Base-by-base conservation (phyloP, 2,888 invertebrate genomes). In the Lysandra coridon region DNA sequence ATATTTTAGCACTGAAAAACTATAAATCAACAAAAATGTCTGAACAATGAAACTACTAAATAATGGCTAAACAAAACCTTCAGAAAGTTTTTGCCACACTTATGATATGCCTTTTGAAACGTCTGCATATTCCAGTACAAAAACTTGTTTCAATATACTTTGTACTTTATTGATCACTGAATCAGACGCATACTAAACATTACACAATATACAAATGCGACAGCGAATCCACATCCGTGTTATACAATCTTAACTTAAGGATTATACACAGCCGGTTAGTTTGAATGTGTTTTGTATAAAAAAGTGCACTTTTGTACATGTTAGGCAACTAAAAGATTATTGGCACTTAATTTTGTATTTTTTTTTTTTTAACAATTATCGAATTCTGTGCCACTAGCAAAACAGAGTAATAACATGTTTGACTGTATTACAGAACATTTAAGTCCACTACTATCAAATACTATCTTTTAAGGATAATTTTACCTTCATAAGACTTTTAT, bases 151-250 rank as follows among this genome's bases (percentile, higher is more conserved):
- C 76, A 30, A 30, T 53, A 76, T 33, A 76, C 57, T 92, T 93
- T 93, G 93, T 93, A 92, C 93, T 93, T 91, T 89, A 86, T 79
- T 86, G 88, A 91, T 91, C 93, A 92, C 91, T 88, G 87, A 57
- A 57, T 57, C 49, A 57, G 76, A 53, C 30, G 57, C 76, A 23
- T 73, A 49, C 10, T 57, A 57, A 3, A 57, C 57, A 57, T 57
- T 57, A 40, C 40, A 40, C 40, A 5, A 40, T 40, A 76, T 57
- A 33, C 23, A 53, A 33, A 33, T 33, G 76, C 57, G 76, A 76
- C 57, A 30, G 14, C 33, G 30, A 76, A 76, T 17, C 53, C 7
- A 53, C 30, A 76, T 57, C 4, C 37, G 37, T 76, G 57, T 57
- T 33, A 76, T 17, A 76, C 53, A 57, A 75, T 57, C 30, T 57